Evolutionary conservation across 2,888 invertebrate species (phyloP), one percentile per base, ranked within the genome.

Genomic region (Drosophila koepferae): DNA sequence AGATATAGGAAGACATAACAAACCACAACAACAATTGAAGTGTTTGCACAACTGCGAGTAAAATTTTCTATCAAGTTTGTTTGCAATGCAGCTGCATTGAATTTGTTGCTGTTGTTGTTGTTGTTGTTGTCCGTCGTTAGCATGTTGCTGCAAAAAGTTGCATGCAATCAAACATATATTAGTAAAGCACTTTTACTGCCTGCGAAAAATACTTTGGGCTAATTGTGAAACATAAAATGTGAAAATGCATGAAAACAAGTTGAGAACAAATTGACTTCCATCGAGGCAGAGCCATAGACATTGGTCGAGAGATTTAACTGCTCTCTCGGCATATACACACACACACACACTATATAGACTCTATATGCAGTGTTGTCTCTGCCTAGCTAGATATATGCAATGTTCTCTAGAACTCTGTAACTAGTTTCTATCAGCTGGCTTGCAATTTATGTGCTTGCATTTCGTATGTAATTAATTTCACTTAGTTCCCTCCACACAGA

Each of bases 141-240:
- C 77, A 71, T 77, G 66, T 62, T 74, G 64, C 70, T 41, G 65
- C 69, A 69, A 65, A 72, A 71, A 68, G 82, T 85, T 85, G 82
- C 88, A 74, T 82, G 86, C 73, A 63, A 72, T 63, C 65, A 68
- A 78, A 73, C 41, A 67, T 72, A 82, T 77, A 82, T 74, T 69
- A 66, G 77, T 85, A 62, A 74, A 81, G 71, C 74, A 74, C 59
- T 65, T 79, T 66, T 64, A 41, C 58, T 20, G 41, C 53, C 3
- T 23, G 53, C 53, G 34, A 67, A n/a, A 36, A 80, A 60, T 51
- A 48, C 49, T 10, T 36, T 18, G 4, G 34, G 51, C 63, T 40
- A 68, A 66, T 58, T 67, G 67, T 56, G 49, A 23, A 36, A 40
- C 40, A 58, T 34, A 43, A 68, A 68, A 44, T 66, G 53, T 5